Base-by-base conservation (phyloP, 2,113 vertebrate genomes). In the Anseranas semipalmata region DNA sequence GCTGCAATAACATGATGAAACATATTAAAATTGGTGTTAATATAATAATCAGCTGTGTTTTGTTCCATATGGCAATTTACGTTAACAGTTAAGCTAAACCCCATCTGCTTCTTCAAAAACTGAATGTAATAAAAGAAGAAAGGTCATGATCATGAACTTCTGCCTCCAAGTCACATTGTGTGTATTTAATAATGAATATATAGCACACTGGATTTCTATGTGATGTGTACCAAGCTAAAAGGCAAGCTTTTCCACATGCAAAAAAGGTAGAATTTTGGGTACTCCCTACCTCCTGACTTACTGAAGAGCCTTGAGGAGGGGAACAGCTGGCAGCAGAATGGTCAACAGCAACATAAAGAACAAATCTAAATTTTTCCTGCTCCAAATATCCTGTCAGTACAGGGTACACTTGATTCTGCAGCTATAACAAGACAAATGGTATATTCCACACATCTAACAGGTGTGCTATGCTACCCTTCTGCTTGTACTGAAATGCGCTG, bases 11-110 rank as follows among this genome's bases (percentile, higher is more conserved):
- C 96, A 97, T 83, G 96, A 97, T 92, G 95, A 97, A 98, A 89
- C 52, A 16, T 95, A 98, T 98, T 98, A 98, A 96, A 98, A 97
- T 95, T 17, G 8, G 95, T 97, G 97, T 98, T 98, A 98, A 98
- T 98, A 94, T 95, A 98, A 98, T 98, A 97, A 98, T 98, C 97
- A 96, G 91, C 97, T 97, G 97, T 97, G 97, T 97, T 98, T 97
- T 96, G 90, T 97, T 97, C 97, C 98, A 97, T 97, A 98, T 97
- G 98, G 95, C 95, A 97, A 97, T 98, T 98, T 98, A 97, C 95
- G 95, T 95, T 97, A 98, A 98, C 95, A 98, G 97, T 98, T 97
- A 98, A 97, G 91, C 67, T 97, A 71, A 95, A 96, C 65, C 92
- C 98, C 98, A 97, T 98, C 98, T 98, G 98, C 89, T 98, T 96